phyloP scores from a whole-genome alignment of 2,888 invertebrate species.

The Chouioia cunea region DNA sequence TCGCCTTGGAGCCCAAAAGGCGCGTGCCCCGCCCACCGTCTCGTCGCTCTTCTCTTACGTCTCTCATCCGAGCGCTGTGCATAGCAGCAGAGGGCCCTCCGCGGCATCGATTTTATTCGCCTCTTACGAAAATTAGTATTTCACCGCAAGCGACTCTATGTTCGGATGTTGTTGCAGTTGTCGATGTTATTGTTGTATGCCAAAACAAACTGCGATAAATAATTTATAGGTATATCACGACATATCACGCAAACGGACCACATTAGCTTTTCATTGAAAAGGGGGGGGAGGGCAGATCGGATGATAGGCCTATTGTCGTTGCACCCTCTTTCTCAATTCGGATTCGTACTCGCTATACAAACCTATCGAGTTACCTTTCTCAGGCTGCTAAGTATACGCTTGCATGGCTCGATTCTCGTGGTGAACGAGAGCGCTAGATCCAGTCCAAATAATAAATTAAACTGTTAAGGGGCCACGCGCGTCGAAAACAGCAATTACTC shows the following conservation, averaged over 20 bases:
- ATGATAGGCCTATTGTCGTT: slow-evolving; percentile 21
- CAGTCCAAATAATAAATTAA: slow-evolving; percentile 54
- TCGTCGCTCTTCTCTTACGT: slow-evolving; percentile 56
- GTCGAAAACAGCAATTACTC: slow-evolving; percentile 35
- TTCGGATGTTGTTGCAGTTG: not conserved
- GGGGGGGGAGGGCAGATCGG: slow-evolving; percentile 8
- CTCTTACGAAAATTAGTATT: slow-evolving; percentile 28
- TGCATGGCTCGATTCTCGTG: slow-evolving; percentile 24
- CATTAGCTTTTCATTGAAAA: slow-evolving; percentile 46
- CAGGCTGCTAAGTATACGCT: slow-evolving; percentile 40
- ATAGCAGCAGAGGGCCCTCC: slow-evolving; percentile 60
- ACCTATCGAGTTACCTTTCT: slow-evolving; percentile 60
- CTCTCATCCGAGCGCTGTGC: slow-evolving; percentile 34
- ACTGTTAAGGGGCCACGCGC: slow-evolving; percentile 35
- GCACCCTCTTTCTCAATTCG: slow-evolving; percentile 57
- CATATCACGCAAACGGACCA: slow-evolving; percentile 43
- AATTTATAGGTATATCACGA: slow-evolving; percentile 20
- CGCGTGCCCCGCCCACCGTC: slow-evolving; percentile 68
- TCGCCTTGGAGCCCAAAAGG: slow-evolving; percentile 68
- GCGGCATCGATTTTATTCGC: slow-evolving; percentile 24
- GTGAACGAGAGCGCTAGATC: slow-evolving; percentile 39
- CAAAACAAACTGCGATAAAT: slow-evolving; percentile 34
- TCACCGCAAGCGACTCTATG: not conserved
- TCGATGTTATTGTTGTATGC: no score
- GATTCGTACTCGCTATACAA: slow-evolving; percentile 55